These are phyloP conservation scores for Dryobates pubescens DNA, from an alignment of 2,797 vertebrate genomes.

Conservation along the genomic window DNA sequence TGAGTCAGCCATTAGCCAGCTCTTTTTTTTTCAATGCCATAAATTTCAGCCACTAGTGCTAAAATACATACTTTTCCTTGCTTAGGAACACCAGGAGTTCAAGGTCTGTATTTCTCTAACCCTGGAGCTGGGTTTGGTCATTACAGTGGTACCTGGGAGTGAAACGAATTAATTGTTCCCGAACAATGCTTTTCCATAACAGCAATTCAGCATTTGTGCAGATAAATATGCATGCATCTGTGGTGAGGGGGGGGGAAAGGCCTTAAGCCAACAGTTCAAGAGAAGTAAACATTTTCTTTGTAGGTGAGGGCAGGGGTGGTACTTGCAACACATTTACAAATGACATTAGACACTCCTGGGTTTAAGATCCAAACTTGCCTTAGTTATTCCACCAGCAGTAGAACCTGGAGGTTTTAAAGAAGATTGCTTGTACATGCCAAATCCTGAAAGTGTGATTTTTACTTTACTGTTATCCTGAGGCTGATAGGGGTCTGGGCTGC, in stretches of 20 bases:
- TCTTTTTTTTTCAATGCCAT: slow-evolving; percentile 30
- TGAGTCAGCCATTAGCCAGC: slow-evolving; percentile 28
- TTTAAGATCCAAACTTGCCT: neutral
- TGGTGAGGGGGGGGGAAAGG: neutral
- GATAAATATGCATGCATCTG: neutral
- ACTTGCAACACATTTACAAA: neutral
- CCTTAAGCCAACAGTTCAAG: neutral
- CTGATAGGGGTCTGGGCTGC: neutral
- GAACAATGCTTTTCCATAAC: neutral
- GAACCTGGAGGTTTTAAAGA: neutral
- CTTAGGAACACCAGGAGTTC: neutral
- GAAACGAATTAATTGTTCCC: neutral
- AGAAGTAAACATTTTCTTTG: neutral
- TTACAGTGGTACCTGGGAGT: neutral
- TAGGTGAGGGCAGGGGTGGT: rapidly evolving
- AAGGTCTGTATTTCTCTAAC: neutral
- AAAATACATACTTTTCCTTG: neutral
- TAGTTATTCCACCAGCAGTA: neutral
- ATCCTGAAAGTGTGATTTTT: neutral
- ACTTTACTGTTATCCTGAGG: neutral
- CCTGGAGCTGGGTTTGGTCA: neutral
- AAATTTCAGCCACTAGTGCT: slow-evolving; percentile 34
- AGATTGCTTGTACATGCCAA: neutral
- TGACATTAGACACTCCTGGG: neutral
- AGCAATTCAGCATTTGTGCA: neutral